Conservation (phyloP, 2,797 vertebrate genomes). For the Acrocephalus scirpaceus region DNA sequence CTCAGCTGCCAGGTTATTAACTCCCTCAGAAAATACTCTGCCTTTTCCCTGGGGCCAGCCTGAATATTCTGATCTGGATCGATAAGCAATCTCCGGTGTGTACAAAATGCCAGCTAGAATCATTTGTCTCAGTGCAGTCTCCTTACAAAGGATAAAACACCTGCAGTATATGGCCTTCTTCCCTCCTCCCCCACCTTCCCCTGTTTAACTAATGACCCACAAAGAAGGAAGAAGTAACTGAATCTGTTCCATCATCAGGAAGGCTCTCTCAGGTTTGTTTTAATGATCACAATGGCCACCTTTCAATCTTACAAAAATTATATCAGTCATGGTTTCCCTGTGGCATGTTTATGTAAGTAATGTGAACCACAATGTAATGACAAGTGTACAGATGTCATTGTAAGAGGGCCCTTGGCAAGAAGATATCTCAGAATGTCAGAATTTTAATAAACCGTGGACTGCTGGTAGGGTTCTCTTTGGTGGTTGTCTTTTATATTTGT, state of each 20-base stretch:
- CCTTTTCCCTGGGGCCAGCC: conserved; percentile 88
- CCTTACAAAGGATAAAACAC: conserved; percentile 88
- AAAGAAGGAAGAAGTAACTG: conserved; percentile 86
- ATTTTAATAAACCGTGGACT: conserved; percentile 66
- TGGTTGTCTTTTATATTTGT: conserved; percentile 49
- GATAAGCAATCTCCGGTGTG: conserved; percentile 99
- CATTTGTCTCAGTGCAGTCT: conserved; percentile 96
- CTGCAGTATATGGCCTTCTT: conserved; percentile 77
- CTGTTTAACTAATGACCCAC: conserved; percentile 95
- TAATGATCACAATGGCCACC: conserved; percentile 76
- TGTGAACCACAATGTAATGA: conserved; percentile 77
- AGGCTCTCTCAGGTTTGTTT: conserved; percentile 79
- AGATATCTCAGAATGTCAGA: conserved; percentile 76
- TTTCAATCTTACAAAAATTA: conserved; percentile 78
- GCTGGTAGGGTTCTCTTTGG: conserved; percentile 50
- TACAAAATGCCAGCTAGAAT: conserved; percentile 99
- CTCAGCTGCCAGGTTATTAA: conserved; percentile 99
- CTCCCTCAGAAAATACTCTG: conserved; percentile 99
- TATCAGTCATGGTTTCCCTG: conserved; percentile 76
- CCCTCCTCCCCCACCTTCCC: conserved; percentile 70
- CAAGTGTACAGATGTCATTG: conserved; percentile 85
- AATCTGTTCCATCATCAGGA: conserved; percentile 87
- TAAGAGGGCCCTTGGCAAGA: conserved; percentile 81
- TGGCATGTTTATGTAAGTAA: conserved; percentile 79
- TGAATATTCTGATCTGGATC: conserved; percentile 99